Conservation (phyloP, 2,888 invertebrate genomes). For the Anarsia innoxiella region DNA sequence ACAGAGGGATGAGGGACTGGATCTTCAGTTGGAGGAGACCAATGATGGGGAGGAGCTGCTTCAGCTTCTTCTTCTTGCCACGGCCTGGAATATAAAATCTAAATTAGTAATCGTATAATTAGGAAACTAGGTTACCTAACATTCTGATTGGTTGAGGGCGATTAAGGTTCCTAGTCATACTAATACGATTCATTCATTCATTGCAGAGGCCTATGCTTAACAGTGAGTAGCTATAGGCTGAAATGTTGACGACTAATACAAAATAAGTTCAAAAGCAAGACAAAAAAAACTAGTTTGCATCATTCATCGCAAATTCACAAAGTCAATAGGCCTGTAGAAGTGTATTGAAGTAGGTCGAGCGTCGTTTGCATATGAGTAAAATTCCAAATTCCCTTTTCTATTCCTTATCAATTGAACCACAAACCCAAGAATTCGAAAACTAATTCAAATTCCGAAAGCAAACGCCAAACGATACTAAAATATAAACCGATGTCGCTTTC, state of each 20-base stretch:
- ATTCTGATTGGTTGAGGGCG: too few species aligned
- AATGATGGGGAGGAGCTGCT: constrained; percentile 83
- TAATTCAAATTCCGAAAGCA: constrained; percentile 45
- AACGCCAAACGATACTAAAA: constrained; percentile 26
- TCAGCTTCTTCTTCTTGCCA: constrained; percentile 87
- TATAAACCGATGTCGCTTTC: constrained; percentile 42
- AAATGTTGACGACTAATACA: too few species aligned
- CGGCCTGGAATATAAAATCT: constrained; percentile 81
- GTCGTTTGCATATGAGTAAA: constrained; percentile 5
- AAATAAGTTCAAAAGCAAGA: too few species aligned
- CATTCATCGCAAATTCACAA: too few species aligned
- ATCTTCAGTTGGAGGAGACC: constrained; percentile 86
- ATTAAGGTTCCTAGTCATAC: too few species aligned
- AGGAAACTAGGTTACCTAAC: too few species aligned
- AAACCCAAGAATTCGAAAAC: constrained; percentile 10
- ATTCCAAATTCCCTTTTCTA: constrained; percentile 7
- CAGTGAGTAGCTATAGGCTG: too few species aligned
- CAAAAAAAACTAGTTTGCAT: too few species aligned
- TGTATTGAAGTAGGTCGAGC: constrained; percentile 4
- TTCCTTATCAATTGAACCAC: constrained; percentile 14
- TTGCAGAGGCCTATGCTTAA: too few species aligned
- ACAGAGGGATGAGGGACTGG: constrained; percentile 84
- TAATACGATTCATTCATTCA: too few species aligned
- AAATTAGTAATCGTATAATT: too few species aligned
- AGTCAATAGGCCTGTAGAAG: constrained; percentile 2